Evolutionary conservation across 2,797 vertebrate genomes (phyloP).

Genomic region (Molossus molossus): DNA sequence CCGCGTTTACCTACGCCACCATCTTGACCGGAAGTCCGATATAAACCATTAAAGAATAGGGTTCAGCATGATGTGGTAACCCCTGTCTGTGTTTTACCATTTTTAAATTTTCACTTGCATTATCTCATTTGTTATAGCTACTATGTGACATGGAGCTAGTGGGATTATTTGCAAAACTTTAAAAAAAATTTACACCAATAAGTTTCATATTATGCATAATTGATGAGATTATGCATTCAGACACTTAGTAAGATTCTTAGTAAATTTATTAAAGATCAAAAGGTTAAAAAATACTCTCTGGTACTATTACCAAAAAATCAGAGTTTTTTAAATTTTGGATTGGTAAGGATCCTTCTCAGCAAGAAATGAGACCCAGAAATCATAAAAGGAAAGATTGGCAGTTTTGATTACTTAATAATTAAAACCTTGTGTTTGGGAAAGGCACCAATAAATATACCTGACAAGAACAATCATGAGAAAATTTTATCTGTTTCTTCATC

Average conservation of each 20-base stretch:
- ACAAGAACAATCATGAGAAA: slow-evolving; percentile 28
- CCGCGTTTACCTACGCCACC: no score
- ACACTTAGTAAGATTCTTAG: slow-evolving; percentile 46
- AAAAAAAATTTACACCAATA: background rate
- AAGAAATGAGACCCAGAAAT: slow-evolving; percentile 47
- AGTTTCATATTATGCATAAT: background rate
- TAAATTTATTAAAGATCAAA: slow-evolving; percentile 52
- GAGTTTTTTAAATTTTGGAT: background rate
- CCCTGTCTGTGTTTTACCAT: background rate
- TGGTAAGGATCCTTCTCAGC: slow-evolving; percentile 6
- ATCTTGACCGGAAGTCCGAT: no score
- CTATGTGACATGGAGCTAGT: background rate
- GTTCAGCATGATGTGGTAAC: background rate
- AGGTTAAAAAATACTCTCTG: slow-evolving; percentile 6
- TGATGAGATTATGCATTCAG: slow-evolving; percentile 34
- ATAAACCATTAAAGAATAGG: background rate
- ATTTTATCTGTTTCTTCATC: background rate
- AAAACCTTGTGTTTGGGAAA: background rate
- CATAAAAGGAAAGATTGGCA: background rate
- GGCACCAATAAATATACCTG: background rate
- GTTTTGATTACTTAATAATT: slow-evolving; percentile 65
- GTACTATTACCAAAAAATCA: background rate
- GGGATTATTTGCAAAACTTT: slow-evolving; percentile 39
- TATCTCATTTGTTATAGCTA: slow-evolving; percentile 15
- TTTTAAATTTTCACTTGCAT: background rate